phyloP scores from a whole-genome alignment of 2,113 vertebrate genomes.

The human (Homo sapiens) region GRCh38 chrX:100619501-100620000 shows the following conservation, averaged over 20 bases:
- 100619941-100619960: neutral
- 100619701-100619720: neutral
- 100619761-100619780: neutral
- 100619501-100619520: neutral
- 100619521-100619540: slow-evolving; percentile 15
- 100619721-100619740: neutral
- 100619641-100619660: neutral
- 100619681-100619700: neutral
- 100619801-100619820: neutral
- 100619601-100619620: slow-evolving; percentile 9
- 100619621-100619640: neutral
- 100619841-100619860: neutral
- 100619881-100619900: neutral
- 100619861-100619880: neutral
- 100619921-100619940: neutral
- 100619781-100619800: neutral
- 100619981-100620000: neutral
- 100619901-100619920: neutral
- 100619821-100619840: neutral
- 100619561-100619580: neutral
- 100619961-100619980: neutral
- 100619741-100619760: neutral
- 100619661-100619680: neutral
- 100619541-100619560: neutral
- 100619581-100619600: neutral